Evolutionary conservation across 2,113 vertebrate genomes (phyloP).

Genomic region (Burhinus oedicnemus): DNA sequence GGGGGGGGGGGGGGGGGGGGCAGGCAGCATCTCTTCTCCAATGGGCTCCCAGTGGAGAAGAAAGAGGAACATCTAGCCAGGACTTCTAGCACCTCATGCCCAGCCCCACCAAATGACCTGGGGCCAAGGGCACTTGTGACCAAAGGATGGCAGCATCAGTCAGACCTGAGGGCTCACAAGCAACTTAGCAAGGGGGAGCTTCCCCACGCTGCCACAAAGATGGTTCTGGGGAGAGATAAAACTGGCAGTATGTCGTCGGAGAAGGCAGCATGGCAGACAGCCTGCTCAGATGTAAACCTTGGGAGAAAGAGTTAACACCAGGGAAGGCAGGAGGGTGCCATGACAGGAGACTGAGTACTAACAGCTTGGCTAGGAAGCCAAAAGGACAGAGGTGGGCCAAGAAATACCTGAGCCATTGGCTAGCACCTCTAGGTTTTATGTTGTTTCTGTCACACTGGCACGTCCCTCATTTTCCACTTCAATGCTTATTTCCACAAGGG

Average conservation of each 20-base stretch:
- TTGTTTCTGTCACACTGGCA: background rate
- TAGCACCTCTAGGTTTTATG: background rate
- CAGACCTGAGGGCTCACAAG: background rate
- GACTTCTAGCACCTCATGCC: background rate
- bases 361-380: background rate
- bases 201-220: background rate
- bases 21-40: background rate
- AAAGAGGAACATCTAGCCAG: background rate
- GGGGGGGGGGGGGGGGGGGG: too few species aligned
- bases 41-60: background rate
- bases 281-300: background rate
- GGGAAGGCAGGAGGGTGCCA: background rate
- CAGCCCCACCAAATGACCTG: background rate
- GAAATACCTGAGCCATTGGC: background rate
- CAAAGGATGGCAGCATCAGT: background rate
- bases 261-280: background rate
- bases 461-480: background rate
- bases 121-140: background rate
- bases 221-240: rapidly evolving
- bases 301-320: background rate
- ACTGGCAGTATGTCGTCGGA: background rate
- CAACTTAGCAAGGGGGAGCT: background rate
- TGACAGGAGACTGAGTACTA: background rate
- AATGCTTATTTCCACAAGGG: background rate
- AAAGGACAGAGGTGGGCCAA: background rate